A percentile compares a stretch with the other conserved stretches of the same genome.
Conservation (phyloP, 1,140 invertebrate genomes). For the Pogonognathellus flavescens region DNA sequence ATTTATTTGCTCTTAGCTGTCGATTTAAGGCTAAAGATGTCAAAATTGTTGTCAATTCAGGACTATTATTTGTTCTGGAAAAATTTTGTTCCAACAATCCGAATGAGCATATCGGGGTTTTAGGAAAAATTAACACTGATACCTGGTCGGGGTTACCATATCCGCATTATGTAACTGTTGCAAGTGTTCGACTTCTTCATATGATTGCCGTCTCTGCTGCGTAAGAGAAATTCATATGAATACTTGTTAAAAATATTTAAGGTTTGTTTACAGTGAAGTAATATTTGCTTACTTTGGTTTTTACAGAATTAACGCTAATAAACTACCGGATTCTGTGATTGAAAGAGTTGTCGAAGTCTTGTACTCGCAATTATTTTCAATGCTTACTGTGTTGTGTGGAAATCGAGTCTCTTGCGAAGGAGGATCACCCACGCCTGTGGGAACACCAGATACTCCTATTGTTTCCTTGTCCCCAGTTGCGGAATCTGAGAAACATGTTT, state of each 20-base stretch:
- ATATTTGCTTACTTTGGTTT: conserved; percentile 52
- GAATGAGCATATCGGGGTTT: not conserved
- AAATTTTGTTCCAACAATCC: conserved; percentile 68
- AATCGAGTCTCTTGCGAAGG: conserved; percentile 60
- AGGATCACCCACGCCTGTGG: conserved; percentile 64
- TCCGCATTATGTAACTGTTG: conserved; percentile 68
- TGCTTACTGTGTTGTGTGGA: conserved; percentile 59
- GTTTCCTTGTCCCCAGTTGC: conserved; percentile 56
- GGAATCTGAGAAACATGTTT: conserved; percentile 60
- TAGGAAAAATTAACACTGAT: conserved; percentile 56
- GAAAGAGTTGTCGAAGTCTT: conserved; percentile 71
- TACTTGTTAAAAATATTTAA: too few relatives aligned
- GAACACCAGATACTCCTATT: conserved; percentile 65
- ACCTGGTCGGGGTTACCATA: conserved; percentile 61
- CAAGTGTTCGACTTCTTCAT: conserved; percentile 73
- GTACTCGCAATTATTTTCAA: conserved; percentile 71
- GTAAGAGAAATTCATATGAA: too few relatives aligned
- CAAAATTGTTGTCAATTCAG: conserved; percentile 74
- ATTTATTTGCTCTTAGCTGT: conserved; percentile 75
- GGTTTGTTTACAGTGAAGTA: not conserved
- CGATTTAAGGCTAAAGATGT: conserved; percentile 75
- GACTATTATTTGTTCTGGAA: conserved; percentile 73
- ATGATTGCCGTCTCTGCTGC: conserved; percentile 73
- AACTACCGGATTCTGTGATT: conserved; percentile 71
- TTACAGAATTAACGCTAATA: conserved; percentile 72